Evolutionary conservation across 2,888 invertebrate genomes (phyloP).

Genomic region (Hirtodrosophila histrioides): DNA sequence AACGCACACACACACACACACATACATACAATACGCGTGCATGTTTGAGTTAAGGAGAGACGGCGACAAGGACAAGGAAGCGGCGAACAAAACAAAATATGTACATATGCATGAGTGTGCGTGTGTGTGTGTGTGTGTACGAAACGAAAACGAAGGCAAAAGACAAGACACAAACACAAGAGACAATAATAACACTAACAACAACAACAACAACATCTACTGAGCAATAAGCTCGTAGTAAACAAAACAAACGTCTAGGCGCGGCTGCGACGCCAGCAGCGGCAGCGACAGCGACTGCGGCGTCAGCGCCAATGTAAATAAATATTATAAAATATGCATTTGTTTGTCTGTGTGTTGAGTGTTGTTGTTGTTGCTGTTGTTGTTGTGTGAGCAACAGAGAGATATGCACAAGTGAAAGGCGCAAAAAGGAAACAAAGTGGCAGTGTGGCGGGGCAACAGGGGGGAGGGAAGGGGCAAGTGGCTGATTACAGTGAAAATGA

Average conservation of each 20-base stretch:
- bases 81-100: conserved; percentile 63
- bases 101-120: not conserved
- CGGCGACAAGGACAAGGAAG: conserved; percentile 60
- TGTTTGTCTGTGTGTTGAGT: conserved; percentile 30
- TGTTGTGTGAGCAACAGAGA: conserved; percentile 45
- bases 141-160: conserved; percentile 57
- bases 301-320: conserved; percentile 63
- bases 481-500: conserved; percentile 59
- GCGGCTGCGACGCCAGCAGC: conserved; percentile 37
- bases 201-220: conserved; percentile 25
- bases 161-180: conserved; percentile 58
- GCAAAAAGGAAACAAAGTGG: conserved; percentile 58
- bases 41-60: conserved; percentile 20
- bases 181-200: conserved; percentile 52
- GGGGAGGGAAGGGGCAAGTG: conserved; percentile 3
- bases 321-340: conserved; percentile 71
- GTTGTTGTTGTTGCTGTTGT: conserved; percentile 15
- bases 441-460: conserved; percentile 22
- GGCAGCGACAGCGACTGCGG: conserved; percentile 13
- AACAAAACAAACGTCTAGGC: conserved; percentile 62
- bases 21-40: not conserved
- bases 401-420: conserved; percentile 73
- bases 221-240: conserved; percentile 48
- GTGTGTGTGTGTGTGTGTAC: conserved; percentile 28
- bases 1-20: conserved; percentile 21